These are phyloP conservation scores for Eupeodes latifasciatus DNA, from an alignment of 2,888 invertebrate species.

Conservation along the genomic window DNA sequence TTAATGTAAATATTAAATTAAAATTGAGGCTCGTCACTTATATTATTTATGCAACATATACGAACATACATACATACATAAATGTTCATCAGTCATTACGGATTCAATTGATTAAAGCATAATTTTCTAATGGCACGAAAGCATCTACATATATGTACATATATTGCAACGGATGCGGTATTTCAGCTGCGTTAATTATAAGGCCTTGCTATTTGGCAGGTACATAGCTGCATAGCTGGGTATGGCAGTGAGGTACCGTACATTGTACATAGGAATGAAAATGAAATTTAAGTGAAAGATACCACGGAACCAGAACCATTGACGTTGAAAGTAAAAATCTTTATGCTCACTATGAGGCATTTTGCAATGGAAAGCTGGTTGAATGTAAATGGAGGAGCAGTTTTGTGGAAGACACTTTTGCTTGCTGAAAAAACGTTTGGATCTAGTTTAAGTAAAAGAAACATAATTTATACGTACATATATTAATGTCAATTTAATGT, in stretches of 20 bases:
- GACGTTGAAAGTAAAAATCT: constrained; percentile 45
- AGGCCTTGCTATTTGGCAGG: background rate
- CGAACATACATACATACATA: background rate
- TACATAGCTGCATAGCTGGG: background rate
- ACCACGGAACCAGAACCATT: constrained; percentile 33
- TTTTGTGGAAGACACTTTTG: too few relatives aligned
- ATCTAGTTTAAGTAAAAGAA: too few relatives aligned
- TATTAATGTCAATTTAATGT: too few relatives aligned
- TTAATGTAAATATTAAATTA: constrained; percentile 25
- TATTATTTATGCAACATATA: constrained; percentile 10
- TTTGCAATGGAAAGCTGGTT: constrained; percentile 10
- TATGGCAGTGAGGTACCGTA: too few relatives aligned
- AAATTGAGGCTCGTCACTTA: constrained; percentile 1
- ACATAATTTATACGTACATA: too few relatives aligned
- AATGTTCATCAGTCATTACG: constrained; percentile 17
- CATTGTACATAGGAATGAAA: constrained; percentile 41
- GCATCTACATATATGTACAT: background rate
- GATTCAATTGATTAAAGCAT: constrained; percentile 52
- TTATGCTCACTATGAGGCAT: background rate
- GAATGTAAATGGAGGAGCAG: background rate
- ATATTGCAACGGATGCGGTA: constrained; percentile 8
- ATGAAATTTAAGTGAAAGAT: constrained; percentile 59
- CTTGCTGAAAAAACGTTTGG: too few relatives aligned
- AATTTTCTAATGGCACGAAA: constrained; percentile 48
- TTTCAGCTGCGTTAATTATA: constrained; percentile 42